A percentile compares a stretch with the other conserved stretches of the same genome.
Evolutionary conservation across 2,113 vertebrate species (phyloP).

Genomic region (Struthidea cinerea): DNA sequence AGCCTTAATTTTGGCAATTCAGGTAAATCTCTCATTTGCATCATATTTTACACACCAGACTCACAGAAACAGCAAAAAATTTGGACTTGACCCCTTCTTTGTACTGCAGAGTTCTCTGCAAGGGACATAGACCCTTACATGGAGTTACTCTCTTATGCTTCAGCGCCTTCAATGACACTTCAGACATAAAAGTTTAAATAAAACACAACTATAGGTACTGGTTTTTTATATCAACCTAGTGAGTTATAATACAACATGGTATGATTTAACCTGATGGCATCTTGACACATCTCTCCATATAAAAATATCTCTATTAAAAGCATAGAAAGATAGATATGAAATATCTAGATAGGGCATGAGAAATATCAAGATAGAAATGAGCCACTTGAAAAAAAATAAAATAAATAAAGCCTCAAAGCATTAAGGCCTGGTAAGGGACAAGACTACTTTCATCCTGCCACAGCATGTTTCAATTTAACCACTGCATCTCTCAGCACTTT

Average conservation of each 20-base stretch:
- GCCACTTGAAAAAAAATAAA: background rate
- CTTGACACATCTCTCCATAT: background rate
- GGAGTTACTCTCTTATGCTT: background rate
- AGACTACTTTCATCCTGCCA: conserved; percentile 55
- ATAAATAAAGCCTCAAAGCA: conserved; percentile 1
- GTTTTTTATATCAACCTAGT: background rate
- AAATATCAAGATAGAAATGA: too few relatives aligned
- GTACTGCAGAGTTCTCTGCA: background rate
- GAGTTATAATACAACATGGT: background rate
- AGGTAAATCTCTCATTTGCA: background rate
- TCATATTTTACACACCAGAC: background rate
- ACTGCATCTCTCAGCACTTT: conserved; percentile 58
- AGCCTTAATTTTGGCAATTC: background rate
- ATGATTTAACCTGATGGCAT: background rate
- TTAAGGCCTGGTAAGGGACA: conserved; percentile 26
- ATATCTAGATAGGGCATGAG: too few relatives aligned
- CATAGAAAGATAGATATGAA: too few relatives aligned
- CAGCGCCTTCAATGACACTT: background rate
- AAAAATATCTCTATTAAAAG: background rate
- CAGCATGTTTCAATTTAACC: conserved; percentile 56
- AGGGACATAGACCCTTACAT: background rate
- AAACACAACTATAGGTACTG: background rate
- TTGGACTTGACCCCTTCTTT: background rate
- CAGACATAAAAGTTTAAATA: background rate
- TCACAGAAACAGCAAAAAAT: background rate